Evolutionary conservation across 2,797 vertebrate genomes (phyloP).

Genomic region (Hypotaenidia okinawae): DNA sequence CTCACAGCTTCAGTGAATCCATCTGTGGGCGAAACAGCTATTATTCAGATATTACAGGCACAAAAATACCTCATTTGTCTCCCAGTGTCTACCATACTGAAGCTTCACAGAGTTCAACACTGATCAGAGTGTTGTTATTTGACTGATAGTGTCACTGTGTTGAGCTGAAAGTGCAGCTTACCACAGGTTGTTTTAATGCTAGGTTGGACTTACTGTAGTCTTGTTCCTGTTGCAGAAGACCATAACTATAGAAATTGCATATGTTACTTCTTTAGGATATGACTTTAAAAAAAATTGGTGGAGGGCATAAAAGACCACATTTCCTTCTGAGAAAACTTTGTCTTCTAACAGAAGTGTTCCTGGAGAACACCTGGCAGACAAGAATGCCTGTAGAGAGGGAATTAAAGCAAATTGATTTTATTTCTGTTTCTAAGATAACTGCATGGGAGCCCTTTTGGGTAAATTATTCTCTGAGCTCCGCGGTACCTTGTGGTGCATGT

Average conservation of each 20-base stretch:
- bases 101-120: not conserved
- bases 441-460: not conserved
- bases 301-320: not conserved
- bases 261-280: not conserved
- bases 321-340: not conserved
- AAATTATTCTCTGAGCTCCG: not conserved
- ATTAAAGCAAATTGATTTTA: conserved; percentile 13
- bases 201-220: not conserved
- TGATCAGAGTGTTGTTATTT: not conserved
- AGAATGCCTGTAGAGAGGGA: not conserved
- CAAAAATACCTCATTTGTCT: not conserved
- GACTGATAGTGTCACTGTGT: not conserved
- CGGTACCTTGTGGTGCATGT: not conserved
- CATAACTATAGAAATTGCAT: not conserved
- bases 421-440: not conserved
- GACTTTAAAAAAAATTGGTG: not conserved
- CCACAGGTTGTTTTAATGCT: not conserved
- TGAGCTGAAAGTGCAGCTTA: not conserved
- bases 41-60: not conserved
- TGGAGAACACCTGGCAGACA: not conserved
- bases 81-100: not conserved
- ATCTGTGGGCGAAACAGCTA: not conserved
- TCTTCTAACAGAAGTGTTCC: not conserved
- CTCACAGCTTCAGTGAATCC: not conserved
- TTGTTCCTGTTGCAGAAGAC: not conserved